These are phyloP conservation scores for Anas acuta DNA, from an alignment of 2,797 vertebrate genomes.

Conservation along the genomic window DNA sequence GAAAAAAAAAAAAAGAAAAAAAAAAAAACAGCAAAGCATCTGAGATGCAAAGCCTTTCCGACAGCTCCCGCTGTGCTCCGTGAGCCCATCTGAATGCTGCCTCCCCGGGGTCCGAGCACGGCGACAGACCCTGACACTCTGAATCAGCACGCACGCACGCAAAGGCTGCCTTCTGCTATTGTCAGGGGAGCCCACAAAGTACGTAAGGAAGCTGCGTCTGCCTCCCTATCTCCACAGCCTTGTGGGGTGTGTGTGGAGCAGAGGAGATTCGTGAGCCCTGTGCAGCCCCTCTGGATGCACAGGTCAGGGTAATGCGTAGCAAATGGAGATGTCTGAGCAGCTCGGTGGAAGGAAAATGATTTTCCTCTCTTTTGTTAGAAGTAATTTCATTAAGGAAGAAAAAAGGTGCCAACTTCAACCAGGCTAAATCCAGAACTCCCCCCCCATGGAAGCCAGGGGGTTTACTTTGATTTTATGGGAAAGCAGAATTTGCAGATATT, in stretches of 20 bases:
- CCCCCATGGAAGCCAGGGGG: background rate
- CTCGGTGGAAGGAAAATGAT: background rate
- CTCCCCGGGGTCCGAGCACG: accelerated
- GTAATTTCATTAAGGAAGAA: background rate
- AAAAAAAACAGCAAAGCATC: background rate
- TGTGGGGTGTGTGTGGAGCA: background rate
- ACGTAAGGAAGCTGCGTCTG: accelerated
- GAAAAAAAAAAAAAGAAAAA: no score
- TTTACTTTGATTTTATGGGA: background rate
- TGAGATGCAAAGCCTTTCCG: background rate
- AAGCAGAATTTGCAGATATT: background rate
- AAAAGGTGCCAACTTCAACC: background rate
- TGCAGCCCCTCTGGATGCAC: accelerated
- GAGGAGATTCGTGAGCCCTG: background rate
- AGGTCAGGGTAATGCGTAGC: background rate
- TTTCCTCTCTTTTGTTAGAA: background rate
- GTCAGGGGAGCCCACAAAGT: background rate
- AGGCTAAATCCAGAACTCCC: background rate
- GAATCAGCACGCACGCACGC: background rate
- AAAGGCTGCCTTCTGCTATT: background rate
- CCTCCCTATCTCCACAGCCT: background rate
- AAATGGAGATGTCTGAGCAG: background rate
- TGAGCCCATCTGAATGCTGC: accelerated
- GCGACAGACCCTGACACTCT: background rate
- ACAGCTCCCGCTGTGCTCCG: background rate